Evolutionary conservation across 2,113 vertebrate species (phyloP).

Genomic region (Delphinapterus leucas): DNA sequence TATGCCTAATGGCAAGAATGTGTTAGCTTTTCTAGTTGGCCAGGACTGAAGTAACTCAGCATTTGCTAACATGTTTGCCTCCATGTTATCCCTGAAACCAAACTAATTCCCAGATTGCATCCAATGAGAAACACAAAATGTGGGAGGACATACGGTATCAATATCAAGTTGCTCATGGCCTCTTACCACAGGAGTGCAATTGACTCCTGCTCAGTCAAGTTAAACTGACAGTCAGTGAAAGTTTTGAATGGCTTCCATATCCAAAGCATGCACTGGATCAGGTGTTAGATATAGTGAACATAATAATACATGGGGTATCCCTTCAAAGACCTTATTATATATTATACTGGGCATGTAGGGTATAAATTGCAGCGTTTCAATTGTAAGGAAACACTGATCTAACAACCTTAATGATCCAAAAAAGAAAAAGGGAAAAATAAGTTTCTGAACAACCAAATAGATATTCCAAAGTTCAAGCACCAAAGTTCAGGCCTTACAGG

Average conservation of each 20-base stretch:
- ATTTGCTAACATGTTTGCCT: background rate
- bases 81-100: background rate
- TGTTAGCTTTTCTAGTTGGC: background rate
- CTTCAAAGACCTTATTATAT: background rate
- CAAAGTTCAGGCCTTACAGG: slow-evolving; percentile 23
- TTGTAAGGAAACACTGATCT: background rate
- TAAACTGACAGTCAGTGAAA: background rate
- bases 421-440: background rate
- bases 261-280: background rate
- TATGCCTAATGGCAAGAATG: background rate
- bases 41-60: background rate
- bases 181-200: background rate
- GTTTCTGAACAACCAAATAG: slow-evolving; percentile 1
- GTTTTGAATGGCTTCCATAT: background rate
- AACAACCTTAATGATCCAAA: background rate
- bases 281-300: background rate
- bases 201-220: background rate
- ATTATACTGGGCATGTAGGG: background rate
- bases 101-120: background rate
- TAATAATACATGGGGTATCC: background rate
- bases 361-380: background rate
- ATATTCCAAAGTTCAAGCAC: slow-evolving; percentile 26
- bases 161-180: background rate
- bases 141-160: background rate
- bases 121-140: background rate